Base-by-base conservation (phyloP, 2,797 vertebrate genomes). In the Prunella strophiata region DNA sequence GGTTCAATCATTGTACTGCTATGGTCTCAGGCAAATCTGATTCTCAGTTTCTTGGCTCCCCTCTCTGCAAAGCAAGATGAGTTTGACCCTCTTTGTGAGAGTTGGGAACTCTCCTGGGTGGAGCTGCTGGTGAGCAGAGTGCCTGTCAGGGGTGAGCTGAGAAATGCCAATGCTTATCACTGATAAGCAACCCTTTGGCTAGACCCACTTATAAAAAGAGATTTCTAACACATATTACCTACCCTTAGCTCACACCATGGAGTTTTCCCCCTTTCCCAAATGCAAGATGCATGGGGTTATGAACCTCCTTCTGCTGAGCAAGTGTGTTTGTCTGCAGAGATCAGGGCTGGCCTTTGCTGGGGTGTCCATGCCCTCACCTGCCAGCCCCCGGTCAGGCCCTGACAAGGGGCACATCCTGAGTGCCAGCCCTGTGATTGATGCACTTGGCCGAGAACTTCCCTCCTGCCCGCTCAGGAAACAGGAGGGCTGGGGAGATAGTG, bases 401-500 rank as follows among this genome's bases (percentile, higher is more conserved):
- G 94, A 97, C 97, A 98, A 98, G 98, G 96, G 93, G 98, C 98
- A 98, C 98, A 85, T 97, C 98, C 95, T 97, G 97, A 98, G 98
- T 97, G 97, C 98, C 98, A 98, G 97, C 98, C 98, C 98, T 89
- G 95, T 98, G 98, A 99, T 98, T 98, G 98, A 99, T 98, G 98
- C 97, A 96, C 98, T 98, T 98, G 98, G 98, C 98, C 98, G 97
- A 97, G 98, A 97, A 98, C 97, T 97, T 97, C 97, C 96, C 96
- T 96, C 97, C 96, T 97, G 97, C 98, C 98, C 93, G 91, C 98
- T 97, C 98, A 98, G 98, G 98, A 98, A 99, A 98, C 98, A 98
- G 97, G 98, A 98, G 98, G 98, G 98, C 98, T 97, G 95, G 95
- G 98, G 98, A 99, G 98, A 99, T 99, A 99, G 98, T 74, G 54